phyloP scores from a whole-genome alignment of 2,113 vertebrate genomes.

The Gymnogyps californianus region DNA sequence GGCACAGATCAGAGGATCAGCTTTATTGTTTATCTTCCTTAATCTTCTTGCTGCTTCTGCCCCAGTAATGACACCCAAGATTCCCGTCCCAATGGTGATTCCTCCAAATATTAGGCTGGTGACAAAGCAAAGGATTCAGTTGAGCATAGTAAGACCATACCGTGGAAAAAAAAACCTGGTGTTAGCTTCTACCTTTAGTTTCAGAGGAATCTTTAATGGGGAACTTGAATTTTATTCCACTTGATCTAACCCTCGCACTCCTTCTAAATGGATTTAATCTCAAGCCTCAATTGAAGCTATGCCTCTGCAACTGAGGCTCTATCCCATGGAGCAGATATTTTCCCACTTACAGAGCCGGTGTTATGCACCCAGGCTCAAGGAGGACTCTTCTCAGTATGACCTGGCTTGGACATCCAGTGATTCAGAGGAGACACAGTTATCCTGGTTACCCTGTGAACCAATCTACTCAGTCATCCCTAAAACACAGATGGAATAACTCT shows the following conservation, averaged over 20 bases:
- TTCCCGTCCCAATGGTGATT: conserved; percentile 80
- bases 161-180: not conserved
- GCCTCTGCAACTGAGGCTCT: not conserved
- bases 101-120: conserved; percentile 85
- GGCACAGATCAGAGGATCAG: conserved; percentile 88
- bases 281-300: not conserved
- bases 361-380: not conserved
- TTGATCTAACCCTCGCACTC: not conserved
- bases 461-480: not conserved
- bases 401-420: not conserved
- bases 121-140: conserved; percentile 7
- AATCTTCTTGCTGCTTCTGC: conserved; percentile 74
- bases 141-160: not conserved
- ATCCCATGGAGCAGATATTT: not conserved
- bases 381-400: not conserved
- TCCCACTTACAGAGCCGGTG: not conserved
- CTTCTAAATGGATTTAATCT: not conserved
- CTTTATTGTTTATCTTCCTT: conserved; percentile 73
- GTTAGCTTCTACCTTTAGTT: not conserved
- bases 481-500: conserved; percentile 3
- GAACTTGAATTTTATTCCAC: not conserved
- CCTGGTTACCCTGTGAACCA: not conserved
- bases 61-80: conserved; percentile 82
- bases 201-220: not conserved
- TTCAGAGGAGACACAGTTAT: not conserved